Evolutionary conservation across 1,140 invertebrate genomes (phyloP), one percentile per base, ranked within the genome.

Genomic region (Drosophila nannoptera): DNA sequence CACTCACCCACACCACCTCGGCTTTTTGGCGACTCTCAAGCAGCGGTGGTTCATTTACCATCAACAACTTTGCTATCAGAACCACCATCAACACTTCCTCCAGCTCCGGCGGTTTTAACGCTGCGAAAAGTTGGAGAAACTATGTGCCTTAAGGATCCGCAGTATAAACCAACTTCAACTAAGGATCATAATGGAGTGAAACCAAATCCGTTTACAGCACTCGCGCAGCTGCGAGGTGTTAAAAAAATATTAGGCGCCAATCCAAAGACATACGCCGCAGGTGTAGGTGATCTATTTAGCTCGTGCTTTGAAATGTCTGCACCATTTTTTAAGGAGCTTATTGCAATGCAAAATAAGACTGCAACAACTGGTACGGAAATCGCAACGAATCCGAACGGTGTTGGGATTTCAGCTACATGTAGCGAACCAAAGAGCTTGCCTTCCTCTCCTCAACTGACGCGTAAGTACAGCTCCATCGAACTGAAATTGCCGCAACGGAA

Each of bases 61-160:
- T 12, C 38, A 3, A 7, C 40, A 14, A 43, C 40, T 7, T 2
- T 14, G 5, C 64, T 72, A 29, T 81, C 68, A 4, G 76, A 87
- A 12, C 72, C 78, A 11, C 78, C 76, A 59, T 82, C 64, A 43
- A 78, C 71, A 14, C 64, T 82, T 49, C 80, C 66, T 52, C 89
- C 90, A 2, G 87, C 90, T 4, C 87, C 89, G 16, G 81, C 81
- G 31, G 90, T 90, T 36, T 88, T 91, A 40, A 91, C 91, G 12
- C 89, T 92, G 35, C 91, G 91, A 50, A 91, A 93, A 63, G 91
- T 95, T 0, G 94, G 94, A 22, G 94, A 95, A 88, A 92, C 94
- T 14, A 96, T 96, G 92, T 94, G 94, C 78, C 91, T 93, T 46
- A 92, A 94, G 76, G 95, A 97, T 90, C 93, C 94, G 35, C 94